Evolutionary conservation across 2,888 invertebrate species (phyloP), one percentile per base, ranked within the genome.

Genomic region (Branchellion lobata): DNA sequence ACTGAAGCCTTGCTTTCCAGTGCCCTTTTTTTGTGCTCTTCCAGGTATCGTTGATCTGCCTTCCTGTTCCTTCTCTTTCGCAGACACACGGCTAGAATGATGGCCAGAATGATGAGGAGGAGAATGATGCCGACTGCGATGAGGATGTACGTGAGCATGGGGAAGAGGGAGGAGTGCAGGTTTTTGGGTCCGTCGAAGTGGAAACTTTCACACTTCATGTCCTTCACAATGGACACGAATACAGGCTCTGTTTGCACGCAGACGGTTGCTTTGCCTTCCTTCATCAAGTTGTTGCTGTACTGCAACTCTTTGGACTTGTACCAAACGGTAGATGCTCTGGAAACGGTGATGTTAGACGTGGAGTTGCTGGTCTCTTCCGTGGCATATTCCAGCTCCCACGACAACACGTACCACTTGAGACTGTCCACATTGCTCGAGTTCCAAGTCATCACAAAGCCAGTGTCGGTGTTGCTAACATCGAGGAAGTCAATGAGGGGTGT

Each of bases 171-270:
- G n/a, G 65, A n/a, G 1, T n/a, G 3, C 33, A 27, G 34, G 27
- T 18, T 1, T 21, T 29, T 1, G 11, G 77, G 65, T 0, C 53
- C 77, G 11, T 53, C 31, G 27, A 77, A 77, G 11, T 77, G n/a
- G 18, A 34, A 18, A 27, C 14, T 14, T 8, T 2, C 14, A 36
- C 77, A 77, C 34, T 65, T 57, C 29, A 24, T 27, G 29, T 61
- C 34, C n/a, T 65, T 65, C 8, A 5, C 53, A 14, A 77, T 77
- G 34, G 57, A 65, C 11, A 34, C 21, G 2, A 57, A 65, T n/a
- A 77, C 65, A 18, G 77, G 77, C n/a, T 36, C 77, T 24, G 77
- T 77, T n/a, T 57, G 61, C 14, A 77, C 61, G 27, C 77, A 77
- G 27, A 77, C 65, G 0, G 34, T 34, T n/a, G 29, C 5, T 29